Conservation (phyloP, 2,113 vertebrate genomes). For the Smithornis capensis region DNA sequence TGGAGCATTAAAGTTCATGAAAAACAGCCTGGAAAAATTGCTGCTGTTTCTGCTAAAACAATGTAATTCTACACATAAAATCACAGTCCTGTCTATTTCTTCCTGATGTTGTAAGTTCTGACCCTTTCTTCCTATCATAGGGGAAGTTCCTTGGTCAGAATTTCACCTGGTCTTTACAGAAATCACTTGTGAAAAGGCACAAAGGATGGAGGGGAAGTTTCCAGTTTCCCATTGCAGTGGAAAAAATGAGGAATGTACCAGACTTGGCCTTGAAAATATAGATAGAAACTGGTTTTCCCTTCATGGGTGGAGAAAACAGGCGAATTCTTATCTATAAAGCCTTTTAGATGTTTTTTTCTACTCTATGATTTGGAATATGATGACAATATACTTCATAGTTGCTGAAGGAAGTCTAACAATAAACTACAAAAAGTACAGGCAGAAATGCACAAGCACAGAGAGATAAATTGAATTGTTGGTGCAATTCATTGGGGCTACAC, state of each 20-base stretch:
- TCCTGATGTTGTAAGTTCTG: background rate
- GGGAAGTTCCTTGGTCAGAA: background rate
- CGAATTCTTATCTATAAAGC: background rate
- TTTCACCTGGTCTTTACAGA: background rate
- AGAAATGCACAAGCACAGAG: background rate
- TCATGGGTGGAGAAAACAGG: background rate
- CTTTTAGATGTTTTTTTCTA: background rate
- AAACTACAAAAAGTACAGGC: background rate
- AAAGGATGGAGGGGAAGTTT: background rate
- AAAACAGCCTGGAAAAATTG: background rate
- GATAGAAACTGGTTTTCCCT: background rate
- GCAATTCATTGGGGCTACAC: background rate
- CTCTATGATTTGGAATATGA: background rate
- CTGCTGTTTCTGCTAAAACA: background rate
- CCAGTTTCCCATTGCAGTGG: background rate
- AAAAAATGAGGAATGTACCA: background rate
- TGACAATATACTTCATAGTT: background rate
- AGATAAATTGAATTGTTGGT: constrained; percentile 3
- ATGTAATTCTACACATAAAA: background rate
- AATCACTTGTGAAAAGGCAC: background rate
- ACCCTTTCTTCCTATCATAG: background rate
- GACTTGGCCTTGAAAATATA: background rate
- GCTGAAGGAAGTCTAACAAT: background rate
- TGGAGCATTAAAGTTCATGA: background rate
- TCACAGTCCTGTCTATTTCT: background rate